Conservation (phyloP, 2,888 invertebrate species). For the Meghimatium bilineatum region DNA sequence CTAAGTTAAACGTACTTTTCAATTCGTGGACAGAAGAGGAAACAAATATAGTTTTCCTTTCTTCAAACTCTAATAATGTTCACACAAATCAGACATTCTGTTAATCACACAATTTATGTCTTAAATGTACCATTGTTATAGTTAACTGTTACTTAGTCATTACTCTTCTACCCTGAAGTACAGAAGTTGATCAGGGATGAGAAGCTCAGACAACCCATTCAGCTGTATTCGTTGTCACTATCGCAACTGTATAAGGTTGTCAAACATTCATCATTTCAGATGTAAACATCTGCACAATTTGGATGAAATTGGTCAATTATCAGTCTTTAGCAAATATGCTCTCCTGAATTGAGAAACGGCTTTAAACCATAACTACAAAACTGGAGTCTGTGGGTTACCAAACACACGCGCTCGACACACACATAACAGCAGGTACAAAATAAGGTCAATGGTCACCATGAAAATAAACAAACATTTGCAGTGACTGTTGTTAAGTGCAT, state of each 20-base stretch:
- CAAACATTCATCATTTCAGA: neutral
- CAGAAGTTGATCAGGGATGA: too few relatives aligned
- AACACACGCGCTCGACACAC: too few relatives aligned
- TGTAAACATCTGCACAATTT: neutral
- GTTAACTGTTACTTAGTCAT: too few relatives aligned
- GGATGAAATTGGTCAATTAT: conserved; percentile 5
- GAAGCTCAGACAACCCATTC: too few relatives aligned
- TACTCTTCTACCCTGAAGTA: too few relatives aligned
- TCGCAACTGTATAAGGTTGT: neutral
- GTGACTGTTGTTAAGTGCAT: neutral
- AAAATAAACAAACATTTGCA: neutral
- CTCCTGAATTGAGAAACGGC: conserved; percentile 19
- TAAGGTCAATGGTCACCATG: neutral
- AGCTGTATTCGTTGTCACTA: too few relatives aligned
- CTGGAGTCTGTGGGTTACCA: conserved; percentile 14
- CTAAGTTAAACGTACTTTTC: neutral
- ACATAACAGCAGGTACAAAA: neutral
- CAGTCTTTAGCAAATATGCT: conserved; percentile 31
- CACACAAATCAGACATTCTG: too few relatives aligned
- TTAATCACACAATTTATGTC: neutral
- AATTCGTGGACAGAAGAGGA: neutral
- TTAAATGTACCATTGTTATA: neutral
- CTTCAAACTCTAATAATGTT: neutral
- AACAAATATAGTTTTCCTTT: neutral
- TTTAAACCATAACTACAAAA: neutral